A percentile compares a stretch with the other conserved stretches of the same genome.
phyloP scores from a whole-genome alignment of 2,113 vertebrate species.

The Lichenostomus cassidix region DNA sequence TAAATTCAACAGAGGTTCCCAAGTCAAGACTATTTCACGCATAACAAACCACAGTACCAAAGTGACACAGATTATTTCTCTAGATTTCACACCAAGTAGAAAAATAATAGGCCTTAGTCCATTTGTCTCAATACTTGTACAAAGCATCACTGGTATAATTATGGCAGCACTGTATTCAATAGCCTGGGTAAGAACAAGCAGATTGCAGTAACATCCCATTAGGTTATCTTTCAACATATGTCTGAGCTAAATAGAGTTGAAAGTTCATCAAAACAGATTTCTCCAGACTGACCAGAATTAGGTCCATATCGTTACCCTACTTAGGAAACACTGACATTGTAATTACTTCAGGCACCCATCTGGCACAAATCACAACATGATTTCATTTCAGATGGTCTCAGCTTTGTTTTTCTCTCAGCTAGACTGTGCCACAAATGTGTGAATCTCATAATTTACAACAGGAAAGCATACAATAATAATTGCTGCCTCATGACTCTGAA shows the following conservation, averaged over 20 bases:
- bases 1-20: not conserved
- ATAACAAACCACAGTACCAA: not conserved
- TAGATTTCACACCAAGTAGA: not conserved
- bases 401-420: slow-evolving; percentile 4
- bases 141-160: not conserved
- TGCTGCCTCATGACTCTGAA: not conserved
- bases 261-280: slow-evolving; percentile 27
- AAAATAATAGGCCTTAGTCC: not conserved
- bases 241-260: slow-evolving; percentile 29
- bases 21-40: not conserved
- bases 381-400: slow-evolving; percentile 26
- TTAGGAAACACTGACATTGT: not conserved
- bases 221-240: slow-evolving; percentile 4
- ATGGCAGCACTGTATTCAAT: not conserved
- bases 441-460: not conserved
- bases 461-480: not conserved
- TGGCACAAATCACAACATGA: slow-evolving; percentile 34
- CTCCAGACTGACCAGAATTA: slow-evolving; percentile 19
- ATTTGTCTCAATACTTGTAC: not conserved
- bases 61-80: not conserved
- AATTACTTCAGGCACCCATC: slow-evolving; percentile 32
- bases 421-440: not conserved
- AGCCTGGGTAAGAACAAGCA: slow-evolving; percentile 16
- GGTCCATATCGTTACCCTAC: not conserved
- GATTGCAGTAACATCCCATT: not conserved